These are phyloP conservation scores for Melanotus villosus DNA, from an alignment of 2,888 invertebrate species.

Conservation along the genomic window DNA sequence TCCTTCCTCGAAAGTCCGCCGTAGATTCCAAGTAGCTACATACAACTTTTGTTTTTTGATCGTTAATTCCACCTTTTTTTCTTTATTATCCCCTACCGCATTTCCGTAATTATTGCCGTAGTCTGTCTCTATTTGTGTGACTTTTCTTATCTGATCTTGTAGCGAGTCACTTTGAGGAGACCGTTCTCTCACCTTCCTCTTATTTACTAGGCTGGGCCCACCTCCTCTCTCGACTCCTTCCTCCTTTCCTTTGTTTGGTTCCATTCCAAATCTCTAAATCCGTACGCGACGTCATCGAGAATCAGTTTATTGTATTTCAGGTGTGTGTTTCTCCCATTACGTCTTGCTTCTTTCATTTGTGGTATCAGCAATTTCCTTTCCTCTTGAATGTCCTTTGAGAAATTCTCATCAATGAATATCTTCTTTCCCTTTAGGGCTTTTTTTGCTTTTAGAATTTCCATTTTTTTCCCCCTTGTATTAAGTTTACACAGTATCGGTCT, in stretches of 20 bases:
- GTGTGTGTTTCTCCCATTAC: neutral
- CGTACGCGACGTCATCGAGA: neutral
- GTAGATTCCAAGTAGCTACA: constrained; percentile 4
- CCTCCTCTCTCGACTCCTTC: neutral
- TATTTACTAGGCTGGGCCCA: neutral
- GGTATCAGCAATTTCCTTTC: constrained; percentile 1
- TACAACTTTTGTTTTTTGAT: neutral
- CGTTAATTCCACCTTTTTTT: neutral
- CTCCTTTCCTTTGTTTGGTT: neutral
- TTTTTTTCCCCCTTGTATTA: neutral
- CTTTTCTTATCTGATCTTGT: neutral
- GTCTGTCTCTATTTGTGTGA: neutral
- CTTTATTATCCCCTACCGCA: neutral
- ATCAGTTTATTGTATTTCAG: constrained; percentile 5
- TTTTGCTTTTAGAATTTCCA: neutral
- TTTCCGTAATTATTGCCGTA: neutral
- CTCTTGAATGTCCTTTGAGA: neutral
- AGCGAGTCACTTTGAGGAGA: neutral
- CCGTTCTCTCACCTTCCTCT: neutral
- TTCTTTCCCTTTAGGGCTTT: constrained; percentile 1
- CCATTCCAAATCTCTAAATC: neutral
- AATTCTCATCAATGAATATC: constrained; percentile 4
- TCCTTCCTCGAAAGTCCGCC: neutral
- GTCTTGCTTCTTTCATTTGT: constrained; percentile 7
- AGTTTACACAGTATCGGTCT: neutral